Conservation (phyloP, 2,888 invertebrate genomes). For the Slavum lentiscoides region DNA sequence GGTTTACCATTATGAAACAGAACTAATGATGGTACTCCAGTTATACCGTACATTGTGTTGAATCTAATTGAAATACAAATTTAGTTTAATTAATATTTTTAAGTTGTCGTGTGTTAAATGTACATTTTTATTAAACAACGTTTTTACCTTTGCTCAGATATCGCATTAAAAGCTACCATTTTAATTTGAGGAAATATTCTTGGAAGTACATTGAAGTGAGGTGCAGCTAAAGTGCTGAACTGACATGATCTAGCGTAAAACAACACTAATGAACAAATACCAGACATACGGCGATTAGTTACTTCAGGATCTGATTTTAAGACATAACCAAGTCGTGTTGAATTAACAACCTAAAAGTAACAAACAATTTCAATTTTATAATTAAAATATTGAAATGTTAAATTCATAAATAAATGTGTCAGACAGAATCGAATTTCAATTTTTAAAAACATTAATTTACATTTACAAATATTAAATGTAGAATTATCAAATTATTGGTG, state of each 20-base stretch:
- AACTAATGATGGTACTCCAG: conserved; percentile 85
- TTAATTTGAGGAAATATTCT: conserved; percentile 83
- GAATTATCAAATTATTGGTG: too few relatives aligned
- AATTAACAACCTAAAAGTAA: conserved; percentile 57
- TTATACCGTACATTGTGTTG: conserved; percentile 88
- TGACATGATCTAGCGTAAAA: conserved; percentile 90
- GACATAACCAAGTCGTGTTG: conserved; percentile 56
- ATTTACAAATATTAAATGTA: too few relatives aligned
- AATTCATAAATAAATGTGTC: not conserved
- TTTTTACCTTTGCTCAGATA: conserved; percentile 71
- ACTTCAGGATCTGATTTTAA: conserved; percentile 57
- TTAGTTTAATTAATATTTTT: not conserved
- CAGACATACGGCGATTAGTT: conserved; percentile 60
- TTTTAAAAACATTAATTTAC: too few relatives aligned
- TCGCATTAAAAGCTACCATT: conserved; percentile 87
- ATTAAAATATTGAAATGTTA: not conserved
- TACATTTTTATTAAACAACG: not conserved
- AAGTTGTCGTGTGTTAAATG: not conserved
- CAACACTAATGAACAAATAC: conserved; percentile 76
- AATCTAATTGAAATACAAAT: conserved; percentile 63
- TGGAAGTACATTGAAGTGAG: conserved; percentile 86
- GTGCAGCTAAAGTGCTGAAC: conserved; percentile 87
- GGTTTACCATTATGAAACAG: conserved; percentile 87
- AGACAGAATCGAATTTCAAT: not conserved
- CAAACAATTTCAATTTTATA: not conserved